These are phyloP conservation scores for Eretmocerus hayati DNA, from an alignment of 2,888 invertebrate species.

Conservation along the genomic window DNA sequence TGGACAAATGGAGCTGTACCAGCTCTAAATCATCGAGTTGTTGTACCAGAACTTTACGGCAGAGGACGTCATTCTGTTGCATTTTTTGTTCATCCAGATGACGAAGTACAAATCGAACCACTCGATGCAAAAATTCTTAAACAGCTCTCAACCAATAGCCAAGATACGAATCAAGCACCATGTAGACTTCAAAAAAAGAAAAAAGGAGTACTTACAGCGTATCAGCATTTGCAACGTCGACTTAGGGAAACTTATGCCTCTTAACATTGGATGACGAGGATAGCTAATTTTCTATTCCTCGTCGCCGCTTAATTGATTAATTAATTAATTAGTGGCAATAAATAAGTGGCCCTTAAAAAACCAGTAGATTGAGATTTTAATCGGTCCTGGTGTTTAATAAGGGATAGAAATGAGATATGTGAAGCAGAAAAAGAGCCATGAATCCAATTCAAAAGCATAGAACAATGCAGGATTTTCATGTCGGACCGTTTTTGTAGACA, in stretches of 20 bases:
- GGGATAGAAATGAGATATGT: too few relatives aligned
- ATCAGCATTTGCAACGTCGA: slow-evolving; percentile 64
- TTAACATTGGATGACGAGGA: slow-evolving; percentile 6
- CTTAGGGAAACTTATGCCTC: slow-evolving; percentile 62
- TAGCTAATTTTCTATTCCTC: too few relatives aligned
- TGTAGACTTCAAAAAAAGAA: slow-evolving; percentile 48
- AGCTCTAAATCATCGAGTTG: slow-evolving; percentile 67
- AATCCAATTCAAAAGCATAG: too few relatives aligned
- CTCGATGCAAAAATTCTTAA: slow-evolving; percentile 47
- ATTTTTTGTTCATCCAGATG: slow-evolving; percentile 71
- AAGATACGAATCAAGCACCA: slow-evolving; percentile 43
- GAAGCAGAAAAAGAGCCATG: too few relatives aligned
- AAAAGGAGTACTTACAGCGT: slow-evolving; percentile 60
- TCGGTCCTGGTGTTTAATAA: too few relatives aligned
- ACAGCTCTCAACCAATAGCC: slow-evolving; percentile 31
- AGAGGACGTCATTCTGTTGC: slow-evolving; percentile 69
- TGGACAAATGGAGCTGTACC: slow-evolving; percentile 68
- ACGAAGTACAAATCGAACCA: slow-evolving; percentile 50
- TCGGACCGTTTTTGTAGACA: too few relatives aligned
- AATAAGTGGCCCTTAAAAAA: too few relatives aligned
- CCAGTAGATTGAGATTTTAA: too few relatives aligned
- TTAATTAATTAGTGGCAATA: too few relatives aligned
- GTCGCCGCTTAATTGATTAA: too few relatives aligned
- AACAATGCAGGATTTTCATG: too few relatives aligned
- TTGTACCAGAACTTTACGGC: slow-evolving; percentile 60